Conservation (phyloP, 2,888 invertebrate genomes). For the Hypselothyrea guttata region DNA sequence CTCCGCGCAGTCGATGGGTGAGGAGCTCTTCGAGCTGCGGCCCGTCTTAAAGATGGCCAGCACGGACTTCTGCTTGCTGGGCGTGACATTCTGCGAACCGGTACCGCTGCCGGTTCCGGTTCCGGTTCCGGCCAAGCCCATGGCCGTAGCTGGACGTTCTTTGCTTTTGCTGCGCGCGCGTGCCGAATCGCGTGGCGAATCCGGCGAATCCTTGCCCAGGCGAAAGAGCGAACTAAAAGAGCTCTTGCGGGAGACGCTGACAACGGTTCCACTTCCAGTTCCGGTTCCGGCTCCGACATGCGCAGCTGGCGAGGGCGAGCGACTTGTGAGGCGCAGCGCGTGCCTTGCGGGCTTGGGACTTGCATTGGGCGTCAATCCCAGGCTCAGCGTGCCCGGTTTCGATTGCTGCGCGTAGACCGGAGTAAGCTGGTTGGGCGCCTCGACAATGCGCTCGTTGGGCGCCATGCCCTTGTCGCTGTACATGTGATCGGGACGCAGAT, state of each 20-base stretch:
- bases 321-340: constrained; percentile 72
- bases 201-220: constrained; percentile 84
- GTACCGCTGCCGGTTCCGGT: background rate
- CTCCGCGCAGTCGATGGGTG: constrained; percentile 77
- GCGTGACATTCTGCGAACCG: constrained; percentile 84
- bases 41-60: constrained; percentile 86
- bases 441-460: constrained; percentile 79
- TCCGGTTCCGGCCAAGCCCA: constrained; percentile 21
- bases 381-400: constrained; percentile 83
- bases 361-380: constrained; percentile 82
- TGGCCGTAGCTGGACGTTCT: constrained; percentile 83
- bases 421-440: constrained; percentile 69
- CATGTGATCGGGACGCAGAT: constrained; percentile 89
- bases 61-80: constrained; percentile 87
- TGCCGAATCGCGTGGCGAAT: constrained; percentile 81
- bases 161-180: constrained; percentile 86
- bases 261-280: no score
- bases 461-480: constrained; percentile 85
- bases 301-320: constrained; percentile 88
- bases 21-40: constrained; percentile 83
- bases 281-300: constrained; percentile 84
- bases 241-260: constrained; percentile 88
- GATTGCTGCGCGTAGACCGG: constrained; percentile 58
- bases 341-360: constrained; percentile 83
- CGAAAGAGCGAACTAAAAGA: constrained; percentile 90